phyloP scores from a whole-genome alignment of 2,113 vertebrate species.

The Tiliqua scincoides region DNA sequence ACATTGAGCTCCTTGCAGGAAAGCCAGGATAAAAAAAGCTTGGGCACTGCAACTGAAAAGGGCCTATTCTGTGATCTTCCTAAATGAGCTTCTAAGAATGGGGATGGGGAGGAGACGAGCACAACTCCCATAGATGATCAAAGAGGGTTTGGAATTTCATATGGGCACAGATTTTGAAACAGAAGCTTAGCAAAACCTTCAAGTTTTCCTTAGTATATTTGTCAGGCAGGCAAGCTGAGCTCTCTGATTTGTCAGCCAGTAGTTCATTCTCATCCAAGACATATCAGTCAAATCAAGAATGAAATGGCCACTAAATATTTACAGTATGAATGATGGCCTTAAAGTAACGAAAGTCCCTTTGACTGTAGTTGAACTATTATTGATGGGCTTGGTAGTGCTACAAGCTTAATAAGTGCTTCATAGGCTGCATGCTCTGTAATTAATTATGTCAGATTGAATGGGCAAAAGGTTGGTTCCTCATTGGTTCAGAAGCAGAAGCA shows the following conservation, averaged over 20 bases:
- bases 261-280: not conserved
- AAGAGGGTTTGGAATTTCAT: constrained; percentile 34
- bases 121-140: too few relatives aligned
- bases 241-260: constrained; percentile 4
- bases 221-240: constrained; percentile 14
- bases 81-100: too few relatives aligned
- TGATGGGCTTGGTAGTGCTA: not conserved
- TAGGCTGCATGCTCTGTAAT: too few relatives aligned
- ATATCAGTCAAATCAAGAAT: not conserved
- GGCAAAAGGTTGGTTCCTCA: too few relatives aligned
- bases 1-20: too few relatives aligned
- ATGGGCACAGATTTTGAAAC: too few relatives aligned
- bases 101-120: too few relatives aligned
- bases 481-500: too few relatives aligned
- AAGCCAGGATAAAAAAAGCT: too few relatives aligned
- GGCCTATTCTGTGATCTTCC: too few relatives aligned
- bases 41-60: too few relatives aligned
- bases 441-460: too few relatives aligned
- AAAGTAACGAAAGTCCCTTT: not conserved
- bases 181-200: constrained; percentile 6
- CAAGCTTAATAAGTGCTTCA: not conserved
- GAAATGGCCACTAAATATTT: not conserved
- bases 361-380: not conserved
- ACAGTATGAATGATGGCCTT: not conserved
- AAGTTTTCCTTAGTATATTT: not conserved